Conservation (phyloP, 2,888 invertebrate species). For the Gryllus longicercus region DNA sequence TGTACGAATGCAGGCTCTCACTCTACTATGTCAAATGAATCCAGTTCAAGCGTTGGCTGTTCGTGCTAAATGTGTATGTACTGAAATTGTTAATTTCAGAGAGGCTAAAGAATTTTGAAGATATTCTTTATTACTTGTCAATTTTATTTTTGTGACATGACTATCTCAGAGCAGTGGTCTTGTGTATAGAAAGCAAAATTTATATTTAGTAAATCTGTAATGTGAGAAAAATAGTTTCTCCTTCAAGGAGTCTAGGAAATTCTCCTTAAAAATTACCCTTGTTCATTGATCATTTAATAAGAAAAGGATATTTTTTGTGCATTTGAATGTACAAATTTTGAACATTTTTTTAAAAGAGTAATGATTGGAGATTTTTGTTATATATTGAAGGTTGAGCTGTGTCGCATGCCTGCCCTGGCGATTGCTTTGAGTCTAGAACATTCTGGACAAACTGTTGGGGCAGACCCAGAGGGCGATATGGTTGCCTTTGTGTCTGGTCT, state of each 20-base stretch:
- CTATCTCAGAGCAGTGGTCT: too few relatives aligned
- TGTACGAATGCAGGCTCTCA: conserved; percentile 69
- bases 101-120: too few relatives aligned
- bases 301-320: not conserved
- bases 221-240: too few relatives aligned
- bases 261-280: too few relatives aligned
- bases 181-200: too few relatives aligned
- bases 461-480: conserved; percentile 53
- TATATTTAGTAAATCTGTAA: too few relatives aligned
- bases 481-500: conserved; percentile 86
- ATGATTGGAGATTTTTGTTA: not conserved
- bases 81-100: not conserved
- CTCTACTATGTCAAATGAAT: conserved; percentile 82
- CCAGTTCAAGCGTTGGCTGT: conserved; percentile 81
- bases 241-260: too few relatives aligned
- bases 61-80: conserved; percentile 72
- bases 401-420: conserved; percentile 85
- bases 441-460: conserved; percentile 31
- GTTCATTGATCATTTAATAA: not conserved
- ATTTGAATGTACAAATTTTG: too few relatives aligned
- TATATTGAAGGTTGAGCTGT: conserved; percentile 63
- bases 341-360: too few relatives aligned
- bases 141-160: too few relatives aligned
- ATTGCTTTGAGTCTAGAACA: conserved; percentile 73
- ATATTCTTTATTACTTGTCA: too few relatives aligned